phyloP scores from a whole-genome alignment of 2,797 vertebrate genomes.

The Hydrolagus colliei region DNA sequence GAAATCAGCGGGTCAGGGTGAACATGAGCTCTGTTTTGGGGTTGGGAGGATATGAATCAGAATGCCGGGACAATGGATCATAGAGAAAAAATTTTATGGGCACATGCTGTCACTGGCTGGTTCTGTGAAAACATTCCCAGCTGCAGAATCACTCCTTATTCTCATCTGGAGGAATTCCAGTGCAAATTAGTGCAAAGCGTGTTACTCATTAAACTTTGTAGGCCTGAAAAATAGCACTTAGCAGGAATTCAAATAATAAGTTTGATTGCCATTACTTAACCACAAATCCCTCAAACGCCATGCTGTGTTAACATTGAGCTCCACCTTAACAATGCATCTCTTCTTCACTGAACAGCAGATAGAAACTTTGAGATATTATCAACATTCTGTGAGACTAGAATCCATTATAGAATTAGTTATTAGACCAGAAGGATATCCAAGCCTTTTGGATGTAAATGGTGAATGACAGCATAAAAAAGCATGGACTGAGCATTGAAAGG shows the following conservation, averaged over 20 bases:
- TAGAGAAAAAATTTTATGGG: background rate
- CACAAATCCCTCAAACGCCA: background rate
- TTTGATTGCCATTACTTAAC: background rate
- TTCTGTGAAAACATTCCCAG: background rate
- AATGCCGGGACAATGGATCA: background rate
- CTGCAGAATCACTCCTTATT: background rate
- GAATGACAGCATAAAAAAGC: background rate
- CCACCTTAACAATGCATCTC: background rate
- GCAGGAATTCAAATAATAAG: background rate
- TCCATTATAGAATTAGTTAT: background rate
- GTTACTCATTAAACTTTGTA: conserved; percentile 3
- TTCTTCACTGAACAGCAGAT: background rate
- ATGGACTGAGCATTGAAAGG: background rate
- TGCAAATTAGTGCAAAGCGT: background rate
- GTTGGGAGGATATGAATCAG: background rate
- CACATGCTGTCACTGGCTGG: background rate
- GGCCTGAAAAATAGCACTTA: background rate
- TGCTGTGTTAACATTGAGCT: background rate
- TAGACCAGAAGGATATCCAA: background rate
- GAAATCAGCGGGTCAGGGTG: background rate
- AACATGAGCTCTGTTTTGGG: background rate
- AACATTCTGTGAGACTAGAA: background rate
- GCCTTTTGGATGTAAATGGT: background rate
- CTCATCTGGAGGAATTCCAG: background rate
- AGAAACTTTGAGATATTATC: background rate